Percentiles rank a stretch among this genome's conserved stretches.
Conservation (phyloP, 35 echinoderm and acorn worm genomes). For the Eucidaris tribuloides region DNA sequence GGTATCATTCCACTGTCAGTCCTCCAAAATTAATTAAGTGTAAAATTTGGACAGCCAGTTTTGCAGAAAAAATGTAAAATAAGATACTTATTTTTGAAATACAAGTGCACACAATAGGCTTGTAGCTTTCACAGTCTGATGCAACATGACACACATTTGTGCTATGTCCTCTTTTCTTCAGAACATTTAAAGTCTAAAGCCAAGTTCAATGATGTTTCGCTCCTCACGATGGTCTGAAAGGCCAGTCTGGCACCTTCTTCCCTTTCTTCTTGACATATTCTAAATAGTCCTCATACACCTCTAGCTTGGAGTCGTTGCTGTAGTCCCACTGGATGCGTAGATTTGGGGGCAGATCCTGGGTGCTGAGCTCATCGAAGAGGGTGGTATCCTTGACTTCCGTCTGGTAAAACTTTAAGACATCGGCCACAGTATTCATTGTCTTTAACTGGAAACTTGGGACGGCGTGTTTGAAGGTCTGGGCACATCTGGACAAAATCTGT, state of each 20-base stretch:
- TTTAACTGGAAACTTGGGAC: slow-evolving; percentile 77
- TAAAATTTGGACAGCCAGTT: too few relatives aligned
- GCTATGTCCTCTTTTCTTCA: too few relatives aligned
- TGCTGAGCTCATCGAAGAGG: slow-evolving; percentile 79
- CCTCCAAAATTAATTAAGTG: too few relatives aligned
- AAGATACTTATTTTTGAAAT: too few relatives aligned
- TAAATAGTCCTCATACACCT: slow-evolving; percentile 80
- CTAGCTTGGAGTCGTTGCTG: slow-evolving; percentile 81
- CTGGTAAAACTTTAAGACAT: slow-evolving; percentile 74
- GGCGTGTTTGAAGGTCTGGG: slow-evolving; percentile 59
- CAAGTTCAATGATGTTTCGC: too few relatives aligned
- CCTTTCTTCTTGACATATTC: slow-evolving; percentile 64
- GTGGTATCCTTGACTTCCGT: slow-evolving; percentile 79
- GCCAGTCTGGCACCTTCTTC: slow-evolving; percentile 6
- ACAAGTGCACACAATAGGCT: too few relatives aligned
- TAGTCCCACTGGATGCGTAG: slow-evolving; percentile 97
- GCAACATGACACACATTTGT: too few relatives aligned
- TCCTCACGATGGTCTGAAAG: slow-evolving; percentile 4
- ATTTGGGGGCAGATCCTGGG: slow-evolving; percentile 71
- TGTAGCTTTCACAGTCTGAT: too few relatives aligned
- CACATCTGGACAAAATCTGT: slow-evolving; percentile 86
- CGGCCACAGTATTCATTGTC: slow-evolving; percentile 66
- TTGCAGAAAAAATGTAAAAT: too few relatives aligned
- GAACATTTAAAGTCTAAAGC: too few relatives aligned
- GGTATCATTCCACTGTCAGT: too few relatives aligned